phyloP scores from a whole-genome alignment of 2,797 vertebrate species.

The Perodicticus potto region DNA sequence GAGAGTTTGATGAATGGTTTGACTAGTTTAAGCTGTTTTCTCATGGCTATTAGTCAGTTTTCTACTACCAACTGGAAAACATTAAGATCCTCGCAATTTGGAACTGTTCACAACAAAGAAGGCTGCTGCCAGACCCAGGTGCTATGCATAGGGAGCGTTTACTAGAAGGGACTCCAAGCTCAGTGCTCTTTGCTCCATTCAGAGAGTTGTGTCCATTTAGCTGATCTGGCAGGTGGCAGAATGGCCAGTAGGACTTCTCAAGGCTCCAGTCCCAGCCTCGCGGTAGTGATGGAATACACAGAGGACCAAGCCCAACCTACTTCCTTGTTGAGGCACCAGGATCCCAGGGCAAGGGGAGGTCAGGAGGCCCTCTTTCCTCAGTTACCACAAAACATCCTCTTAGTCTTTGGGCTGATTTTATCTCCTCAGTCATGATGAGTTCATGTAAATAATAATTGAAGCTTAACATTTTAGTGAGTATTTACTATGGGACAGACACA shows the following conservation, averaged over 20 bases:
- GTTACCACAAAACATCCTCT: background rate
- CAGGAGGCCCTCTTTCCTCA: background rate
- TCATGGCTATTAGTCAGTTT: fast-evolving
- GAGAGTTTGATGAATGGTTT: background rate
- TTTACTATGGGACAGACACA: background rate
- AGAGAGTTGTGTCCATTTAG: background rate
- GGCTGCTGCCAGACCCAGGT: fast-evolving
- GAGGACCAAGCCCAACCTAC: too few relatives aligned
- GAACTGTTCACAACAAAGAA: background rate
- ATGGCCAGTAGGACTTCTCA: background rate
- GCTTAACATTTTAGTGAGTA: background rate
- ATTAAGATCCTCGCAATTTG: background rate
- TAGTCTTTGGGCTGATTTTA: background rate
- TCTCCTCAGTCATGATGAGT: background rate
- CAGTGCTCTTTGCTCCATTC: background rate
- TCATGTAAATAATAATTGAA: background rate
- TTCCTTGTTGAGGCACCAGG: background rate
- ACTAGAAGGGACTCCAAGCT: background rate
- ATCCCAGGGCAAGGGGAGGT: background rate
- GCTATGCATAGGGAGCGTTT: background rate
- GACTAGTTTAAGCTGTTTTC: background rate
- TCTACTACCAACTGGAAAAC: background rate
- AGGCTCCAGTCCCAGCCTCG: background rate
- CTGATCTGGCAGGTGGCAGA: background rate
- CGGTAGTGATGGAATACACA: background rate